These are phyloP conservation scores for Triplophysa dalaica DNA, from an alignment of 2,113 vertebrate species.

Conservation along the genomic window DNA sequence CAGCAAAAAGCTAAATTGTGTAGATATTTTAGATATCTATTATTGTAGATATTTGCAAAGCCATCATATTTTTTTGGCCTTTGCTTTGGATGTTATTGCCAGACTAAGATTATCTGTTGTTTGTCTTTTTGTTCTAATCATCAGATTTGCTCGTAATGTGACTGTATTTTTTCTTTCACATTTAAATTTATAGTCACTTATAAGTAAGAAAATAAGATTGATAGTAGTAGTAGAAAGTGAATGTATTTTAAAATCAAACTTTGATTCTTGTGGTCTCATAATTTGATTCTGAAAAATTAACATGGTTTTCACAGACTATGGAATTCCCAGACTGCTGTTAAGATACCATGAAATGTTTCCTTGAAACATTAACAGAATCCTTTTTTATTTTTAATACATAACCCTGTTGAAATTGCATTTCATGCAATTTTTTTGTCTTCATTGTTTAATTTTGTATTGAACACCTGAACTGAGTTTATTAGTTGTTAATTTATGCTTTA, in stretches of 20 bases:
- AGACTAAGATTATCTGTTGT: neutral
- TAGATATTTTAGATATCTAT: no score
- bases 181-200: neutral
- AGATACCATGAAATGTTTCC: neutral
- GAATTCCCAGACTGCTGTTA: neutral
- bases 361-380: no score
- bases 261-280: neutral
- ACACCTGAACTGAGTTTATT: neutral
- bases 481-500: neutral
- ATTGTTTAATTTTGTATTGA: neutral
- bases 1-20: neutral
- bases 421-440: neutral
- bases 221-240: slow-evolving; percentile 1
- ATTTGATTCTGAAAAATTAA: neutral
- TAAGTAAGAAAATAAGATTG: neutral
- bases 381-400: no score
- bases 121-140: neutral
- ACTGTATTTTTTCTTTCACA: neutral
- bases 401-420: neutral
- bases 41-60: neutral
- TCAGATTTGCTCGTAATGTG: neutral
- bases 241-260: neutral
- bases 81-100: no score
- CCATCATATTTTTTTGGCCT: neutral
- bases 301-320: no score